phyloP scores from a whole-genome alignment of 2,797 vertebrate species.

The Gobionotothen gibberifrons region DNA sequence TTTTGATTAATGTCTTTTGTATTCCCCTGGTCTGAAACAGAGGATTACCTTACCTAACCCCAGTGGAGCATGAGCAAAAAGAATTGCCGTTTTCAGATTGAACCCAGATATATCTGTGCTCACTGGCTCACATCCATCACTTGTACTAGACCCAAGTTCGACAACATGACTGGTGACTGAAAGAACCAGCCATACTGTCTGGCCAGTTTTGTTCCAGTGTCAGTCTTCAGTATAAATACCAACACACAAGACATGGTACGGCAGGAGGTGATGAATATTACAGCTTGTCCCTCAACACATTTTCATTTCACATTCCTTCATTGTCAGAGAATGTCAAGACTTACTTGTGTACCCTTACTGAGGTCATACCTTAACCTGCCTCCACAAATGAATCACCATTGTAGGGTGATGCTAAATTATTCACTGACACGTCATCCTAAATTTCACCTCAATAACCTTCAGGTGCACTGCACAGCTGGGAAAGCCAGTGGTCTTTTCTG shows the following conservation, averaged over 20 bases:
- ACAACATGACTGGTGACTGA: constrained; percentile 71
- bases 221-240: constrained; percentile 34
- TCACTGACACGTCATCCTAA: constrained; percentile 23
- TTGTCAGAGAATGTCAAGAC: constrained; percentile 34
- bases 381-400: constrained; percentile 48
- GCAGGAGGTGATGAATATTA: constrained; percentile 32
- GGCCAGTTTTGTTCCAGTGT: constrained; percentile 42
- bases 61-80: constrained; percentile 59
- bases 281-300: constrained; percentile 37
- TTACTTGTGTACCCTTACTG: constrained; percentile 24
- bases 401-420: constrained; percentile 26
- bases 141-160: constrained; percentile 59
- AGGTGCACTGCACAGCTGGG: constrained; percentile 59
- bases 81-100: constrained; percentile 65
- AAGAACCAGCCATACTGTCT: constrained; percentile 50
- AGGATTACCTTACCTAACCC: constrained; percentile 79
- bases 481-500: constrained; percentile 53
- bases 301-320: constrained; percentile 41
- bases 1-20: constrained; percentile 76
- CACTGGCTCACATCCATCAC: constrained; percentile 67
- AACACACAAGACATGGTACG: constrained; percentile 18
- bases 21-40: constrained; percentile 65
- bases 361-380: constrained; percentile 52
- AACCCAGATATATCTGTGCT: constrained; percentile 78
- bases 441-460: constrained; percentile 52